Evolutionary conservation across 2,888 invertebrate genomes (phyloP), one percentile per base, ranked within the genome.

Genomic region (Diloba caeruleocephala): DNA sequence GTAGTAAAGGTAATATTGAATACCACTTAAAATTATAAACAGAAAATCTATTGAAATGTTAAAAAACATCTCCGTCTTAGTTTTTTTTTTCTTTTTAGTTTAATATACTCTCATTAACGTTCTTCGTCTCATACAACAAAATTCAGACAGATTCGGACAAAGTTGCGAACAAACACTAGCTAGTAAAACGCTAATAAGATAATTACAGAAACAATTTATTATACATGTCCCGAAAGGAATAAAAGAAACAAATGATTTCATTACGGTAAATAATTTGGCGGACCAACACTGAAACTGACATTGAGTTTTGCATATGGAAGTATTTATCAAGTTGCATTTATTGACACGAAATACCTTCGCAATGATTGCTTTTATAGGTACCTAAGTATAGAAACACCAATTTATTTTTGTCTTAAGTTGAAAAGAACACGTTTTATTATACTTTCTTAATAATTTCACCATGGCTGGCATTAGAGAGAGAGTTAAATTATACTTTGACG

Each of bases 281-380:
- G 15, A 33, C 5, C 41, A 38, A 33, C 5, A 34, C 25, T 13
- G 13, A 10, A 31, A 25, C 5, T 65, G 66, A 45, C 51, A 59
- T 58, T 45, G 61, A 51, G 23, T 42, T 17, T 21, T 28, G 13
- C 28, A 13, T 31, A 12, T n/a, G n/a, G n/a, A n/a, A n/a, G 34
- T 29, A 14, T 5, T 33, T 26, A 14, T 12, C 39, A 21, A 9
- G 7, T 7, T 39, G 34, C 17, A 57, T 17, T 25, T 52, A 39
- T 23, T n/a, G 21, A 29, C 26, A 43, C 44, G 28, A 42, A 59
- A 66, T 39, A n/a, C 3, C 8, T 33, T 31, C 15, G 12, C 17
- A 26, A 19, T 55, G 55, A 67, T 67, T 66, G 42, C 17, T 38
- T 15, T 23, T 34, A 31, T n/a, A n/a, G n/a, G n/a, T 61, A 60